These are phyloP conservation scores for Protosalanx chinensis DNA, from an alignment of 2,797 vertebrate genomes.

Conservation along the genomic window DNA sequence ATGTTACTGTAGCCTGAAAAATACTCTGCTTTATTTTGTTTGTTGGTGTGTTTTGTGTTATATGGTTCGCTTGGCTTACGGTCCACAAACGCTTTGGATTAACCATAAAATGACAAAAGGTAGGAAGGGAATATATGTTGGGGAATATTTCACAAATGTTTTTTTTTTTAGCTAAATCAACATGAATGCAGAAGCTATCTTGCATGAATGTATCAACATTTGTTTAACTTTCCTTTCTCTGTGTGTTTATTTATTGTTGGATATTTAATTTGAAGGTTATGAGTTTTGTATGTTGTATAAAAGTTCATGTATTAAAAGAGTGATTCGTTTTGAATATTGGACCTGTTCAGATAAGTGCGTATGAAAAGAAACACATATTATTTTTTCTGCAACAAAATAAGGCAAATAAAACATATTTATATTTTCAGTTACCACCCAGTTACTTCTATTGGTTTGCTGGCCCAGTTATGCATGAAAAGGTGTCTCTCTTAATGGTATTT, in stretches of 20 bases:
- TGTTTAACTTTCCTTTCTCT: constrained; percentile 19
- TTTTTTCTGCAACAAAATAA: constrained; percentile 36
- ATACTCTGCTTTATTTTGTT: neutral
- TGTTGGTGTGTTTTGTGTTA: constrained; percentile 2
- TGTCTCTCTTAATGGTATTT: too few relatives aligned
- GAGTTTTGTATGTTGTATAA: constrained; percentile 49
- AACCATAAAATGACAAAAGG: constrained; percentile 10
- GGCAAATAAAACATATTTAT: constrained; percentile 46
- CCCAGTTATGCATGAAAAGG: too few relatives aligned
- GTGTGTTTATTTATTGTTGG: constrained; percentile 54
- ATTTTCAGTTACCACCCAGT: constrained; percentile 26
- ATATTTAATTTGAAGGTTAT: constrained; percentile 50
- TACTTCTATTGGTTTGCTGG: neutral
- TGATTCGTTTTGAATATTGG: constrained; percentile 17
- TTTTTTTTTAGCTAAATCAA: constrained; percentile 25
- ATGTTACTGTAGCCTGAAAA: constrained; percentile 26
- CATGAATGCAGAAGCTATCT: constrained; percentile 24
- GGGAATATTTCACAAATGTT: constrained; percentile 8
- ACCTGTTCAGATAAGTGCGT: constrained; percentile 32
- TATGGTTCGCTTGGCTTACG: constrained; percentile 13
- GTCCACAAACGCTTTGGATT: constrained; percentile 5
- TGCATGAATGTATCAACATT: constrained; percentile 28
- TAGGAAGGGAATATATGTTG: constrained; percentile 24
- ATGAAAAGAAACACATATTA: constrained; percentile 36
- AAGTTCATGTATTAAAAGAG: constrained; percentile 31